These are phyloP conservation scores for Apogon hyalosoma DNA, from an alignment of 2,797 vertebrate species.

Conservation along the genomic window DNA sequence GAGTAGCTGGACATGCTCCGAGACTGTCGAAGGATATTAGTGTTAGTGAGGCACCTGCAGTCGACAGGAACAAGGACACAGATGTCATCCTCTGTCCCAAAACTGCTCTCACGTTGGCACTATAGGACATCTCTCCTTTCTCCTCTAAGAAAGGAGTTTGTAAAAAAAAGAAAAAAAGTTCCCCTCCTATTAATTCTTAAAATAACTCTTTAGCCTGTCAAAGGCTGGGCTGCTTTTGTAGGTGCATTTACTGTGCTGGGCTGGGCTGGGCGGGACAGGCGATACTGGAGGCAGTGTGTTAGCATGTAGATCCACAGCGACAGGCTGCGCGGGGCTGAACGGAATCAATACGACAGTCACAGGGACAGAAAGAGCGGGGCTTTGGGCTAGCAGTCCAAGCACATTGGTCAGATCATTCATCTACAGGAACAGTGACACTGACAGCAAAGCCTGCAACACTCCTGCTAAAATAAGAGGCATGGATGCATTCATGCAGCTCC, in stretches of 20 bases:
- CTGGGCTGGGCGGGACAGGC: constrained; percentile 71
- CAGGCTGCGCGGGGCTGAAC: constrained; percentile 91
- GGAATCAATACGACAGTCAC: constrained; percentile 99
- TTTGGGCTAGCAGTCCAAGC: constrained; percentile 97
- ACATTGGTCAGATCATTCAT: constrained; percentile 97
- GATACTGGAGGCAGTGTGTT: constrained; percentile 87
- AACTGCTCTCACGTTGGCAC: constrained; percentile 66
- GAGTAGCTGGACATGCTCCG: constrained; percentile 87
- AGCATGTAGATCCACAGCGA: constrained; percentile 95
- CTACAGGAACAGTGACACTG: constrained; percentile 89
- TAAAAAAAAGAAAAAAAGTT: constrained; percentile 27
- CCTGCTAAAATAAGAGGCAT: constrained; percentile 69
- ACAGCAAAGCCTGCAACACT: constrained; percentile 87
- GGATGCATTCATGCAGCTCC: constrained; percentile 13
- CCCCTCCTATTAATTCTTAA: constrained; percentile 66
- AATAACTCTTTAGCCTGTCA: constrained; percentile 65
- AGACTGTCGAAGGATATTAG: constrained; percentile 90
- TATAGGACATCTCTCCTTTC: constrained; percentile 42
- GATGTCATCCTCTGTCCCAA: constrained; percentile 85
- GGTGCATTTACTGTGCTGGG: constrained; percentile 43
- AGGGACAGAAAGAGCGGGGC: constrained; percentile 90
- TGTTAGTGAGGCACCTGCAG: constrained; percentile 89
- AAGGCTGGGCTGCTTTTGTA: constrained; percentile 47
- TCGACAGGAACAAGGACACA: constrained; percentile 86
- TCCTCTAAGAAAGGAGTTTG: constrained; percentile 10